These are phyloP conservation scores for Drosophila sucinea DNA, from an alignment of 1,140 invertebrate genomes.

Conservation along the genomic window DNA sequence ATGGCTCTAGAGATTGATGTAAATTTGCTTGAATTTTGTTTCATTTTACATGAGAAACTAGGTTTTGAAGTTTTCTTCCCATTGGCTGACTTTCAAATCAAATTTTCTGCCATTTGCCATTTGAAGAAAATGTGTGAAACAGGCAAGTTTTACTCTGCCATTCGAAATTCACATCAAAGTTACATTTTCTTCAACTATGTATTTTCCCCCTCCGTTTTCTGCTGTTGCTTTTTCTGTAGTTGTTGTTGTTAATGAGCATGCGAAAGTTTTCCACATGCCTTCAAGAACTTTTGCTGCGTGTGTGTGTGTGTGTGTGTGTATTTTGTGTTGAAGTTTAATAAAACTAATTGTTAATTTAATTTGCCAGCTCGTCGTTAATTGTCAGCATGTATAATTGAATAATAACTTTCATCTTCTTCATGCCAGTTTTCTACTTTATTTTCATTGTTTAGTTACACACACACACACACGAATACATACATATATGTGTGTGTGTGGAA, in stretches of 20 bases:
- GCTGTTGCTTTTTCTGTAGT: not conserved
- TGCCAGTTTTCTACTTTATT: not conserved
- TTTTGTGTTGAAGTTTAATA: slow-evolving; percentile 72
- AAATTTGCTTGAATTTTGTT: slow-evolving; percentile 4
- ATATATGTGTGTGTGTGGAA: not conserved
- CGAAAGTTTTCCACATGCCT: slow-evolving; percentile 63
- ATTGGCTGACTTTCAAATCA: slow-evolving; percentile 54
- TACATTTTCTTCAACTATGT: slow-evolving; percentile 8
- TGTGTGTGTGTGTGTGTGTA: not conserved
- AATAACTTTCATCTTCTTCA: slow-evolving; percentile 57
- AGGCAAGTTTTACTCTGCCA: slow-evolving; percentile 65
- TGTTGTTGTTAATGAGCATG: slow-evolving; percentile 77
- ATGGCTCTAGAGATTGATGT: slow-evolving; percentile 62
- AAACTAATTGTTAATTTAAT: slow-evolving; percentile 83
- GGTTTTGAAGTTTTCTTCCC: slow-evolving; percentile 56
- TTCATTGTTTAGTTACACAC: not conserved
- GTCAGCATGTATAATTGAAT: slow-evolving; percentile 81
- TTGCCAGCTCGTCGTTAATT: slow-evolving; percentile 80
- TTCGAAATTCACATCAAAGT: slow-evolving; percentile 67
- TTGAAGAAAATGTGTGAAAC: slow-evolving; percentile 35
- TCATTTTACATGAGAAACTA: not conserved
- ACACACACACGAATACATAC: not conserved
- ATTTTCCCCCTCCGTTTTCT: not conserved
- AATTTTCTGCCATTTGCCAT: slow-evolving; percentile 63
- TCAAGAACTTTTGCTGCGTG: slow-evolving; percentile 47